These are phyloP conservation scores for Falco peregrinus DNA, from an alignment of 2,797 vertebrate genomes.

Conservation along the genomic window DNA sequence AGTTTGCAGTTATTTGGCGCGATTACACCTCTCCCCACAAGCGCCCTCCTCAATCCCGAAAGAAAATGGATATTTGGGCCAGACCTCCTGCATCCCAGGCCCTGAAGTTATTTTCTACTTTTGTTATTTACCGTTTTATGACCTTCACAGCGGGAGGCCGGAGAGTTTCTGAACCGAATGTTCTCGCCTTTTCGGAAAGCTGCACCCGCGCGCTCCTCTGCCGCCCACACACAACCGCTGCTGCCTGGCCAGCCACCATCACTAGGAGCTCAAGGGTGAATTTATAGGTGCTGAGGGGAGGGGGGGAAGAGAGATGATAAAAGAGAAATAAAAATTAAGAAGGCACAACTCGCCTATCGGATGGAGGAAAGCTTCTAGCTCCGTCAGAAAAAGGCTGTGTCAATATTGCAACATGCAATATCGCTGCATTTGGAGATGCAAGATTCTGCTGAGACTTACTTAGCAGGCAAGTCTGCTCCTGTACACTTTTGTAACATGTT, in stretches of 20 bases:
- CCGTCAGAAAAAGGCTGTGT: background rate
- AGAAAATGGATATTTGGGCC: background rate
- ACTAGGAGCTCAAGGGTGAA: background rate
- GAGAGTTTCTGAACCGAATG: background rate
- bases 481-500: accelerated
- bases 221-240: background rate
- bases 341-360: accelerated
- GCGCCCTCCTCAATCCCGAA: accelerated
- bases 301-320: too few relatives aligned
- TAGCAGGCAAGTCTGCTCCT: background rate
- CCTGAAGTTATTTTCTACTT: background rate
- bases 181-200: background rate
- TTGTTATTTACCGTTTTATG: background rate
- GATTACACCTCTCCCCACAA: background rate
- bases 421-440: background rate
- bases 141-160: accelerated
- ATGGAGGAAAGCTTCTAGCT: background rate
- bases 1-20: background rate
- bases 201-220: background rate
- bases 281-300: background rate
- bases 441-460: background rate
- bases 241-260: background rate
- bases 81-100: background rate
- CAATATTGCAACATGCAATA: accelerated
- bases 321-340: background rate